Evolutionary conservation across 2,888 invertebrate species (phyloP).

Genomic region (Pelosia muscerda): DNA sequence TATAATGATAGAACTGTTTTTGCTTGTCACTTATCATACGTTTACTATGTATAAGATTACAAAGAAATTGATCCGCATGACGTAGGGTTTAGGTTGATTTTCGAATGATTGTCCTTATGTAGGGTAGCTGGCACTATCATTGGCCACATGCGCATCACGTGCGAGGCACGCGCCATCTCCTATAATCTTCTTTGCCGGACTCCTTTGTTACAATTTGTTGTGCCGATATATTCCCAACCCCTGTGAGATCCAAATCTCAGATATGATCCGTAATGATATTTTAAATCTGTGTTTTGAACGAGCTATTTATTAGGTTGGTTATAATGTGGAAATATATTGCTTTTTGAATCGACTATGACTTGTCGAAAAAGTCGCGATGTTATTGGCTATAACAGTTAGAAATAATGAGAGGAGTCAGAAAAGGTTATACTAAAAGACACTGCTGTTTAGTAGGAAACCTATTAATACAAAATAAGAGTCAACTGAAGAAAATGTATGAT

Average conservation of each 20-base stretch:
- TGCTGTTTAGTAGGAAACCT: too few species aligned
- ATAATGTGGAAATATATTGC: constrained; percentile 37
- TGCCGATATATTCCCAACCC: constrained; percentile 70
- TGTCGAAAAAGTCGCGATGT: too few species aligned
- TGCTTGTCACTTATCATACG: constrained; percentile 43
- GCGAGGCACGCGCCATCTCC: constrained; percentile 78
- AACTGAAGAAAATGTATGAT: too few species aligned
- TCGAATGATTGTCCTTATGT: constrained; percentile 42
- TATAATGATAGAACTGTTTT: constrained; percentile 55
- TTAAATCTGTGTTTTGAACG: constrained; percentile 79
- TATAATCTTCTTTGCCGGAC: constrained; percentile 84
- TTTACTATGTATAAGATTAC: constrained; percentile 28
- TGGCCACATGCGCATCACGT: constrained; percentile 80
- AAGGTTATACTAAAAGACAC: not conserved
- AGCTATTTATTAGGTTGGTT: constrained; percentile 68
- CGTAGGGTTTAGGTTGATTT: constrained; percentile 36
- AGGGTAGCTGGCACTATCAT: constrained; percentile 73
- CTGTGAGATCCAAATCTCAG: constrained; percentile 78
- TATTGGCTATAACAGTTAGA: not conserved
- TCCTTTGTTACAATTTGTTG: constrained; percentile 86
- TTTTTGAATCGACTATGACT: constrained; percentile 12
- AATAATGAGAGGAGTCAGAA: not conserved
- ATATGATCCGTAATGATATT: constrained; percentile 85
- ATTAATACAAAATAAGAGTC: too few species aligned
- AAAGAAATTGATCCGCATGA: constrained; percentile 28